Conservation (phyloP, 2,797 vertebrate species). For the Eurystomus glaucurus region DNA sequence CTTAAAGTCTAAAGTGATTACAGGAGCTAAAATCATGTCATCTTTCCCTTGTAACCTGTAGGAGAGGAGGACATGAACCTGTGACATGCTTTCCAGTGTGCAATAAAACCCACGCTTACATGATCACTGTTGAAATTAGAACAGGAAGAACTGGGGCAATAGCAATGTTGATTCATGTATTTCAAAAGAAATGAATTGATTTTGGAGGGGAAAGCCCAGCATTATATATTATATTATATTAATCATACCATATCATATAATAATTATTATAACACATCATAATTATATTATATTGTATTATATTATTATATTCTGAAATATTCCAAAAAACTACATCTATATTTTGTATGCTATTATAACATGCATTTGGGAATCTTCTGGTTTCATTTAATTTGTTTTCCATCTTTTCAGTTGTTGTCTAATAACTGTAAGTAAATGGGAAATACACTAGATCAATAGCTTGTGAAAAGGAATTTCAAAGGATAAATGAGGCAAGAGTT, state of each 20-base stretch:
- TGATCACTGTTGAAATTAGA: background rate
- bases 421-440: background rate
- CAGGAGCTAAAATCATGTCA: background rate
- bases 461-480: background rate
- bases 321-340: fast-evolving
- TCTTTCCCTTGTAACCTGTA: background rate
- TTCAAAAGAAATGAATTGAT: background rate
- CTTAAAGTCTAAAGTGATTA: background rate
- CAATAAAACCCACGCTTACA: background rate
- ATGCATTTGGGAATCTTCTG: background rate
- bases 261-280: no score
- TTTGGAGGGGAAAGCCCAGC: background rate
- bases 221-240: no score
- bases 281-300: no score
- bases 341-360: background rate
- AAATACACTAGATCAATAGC: background rate
- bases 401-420: background rate
- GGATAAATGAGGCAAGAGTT: background rate
- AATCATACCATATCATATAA: no score
- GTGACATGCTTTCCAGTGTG: background rate
- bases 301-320: background rate
- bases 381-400: background rate
- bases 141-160: background rate
- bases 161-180: background rate
- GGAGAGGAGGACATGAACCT: background rate